Evolutionary conservation across 2,113 vertebrate species (phyloP).

Genomic region (Chloropsis hardwickii): DNA sequence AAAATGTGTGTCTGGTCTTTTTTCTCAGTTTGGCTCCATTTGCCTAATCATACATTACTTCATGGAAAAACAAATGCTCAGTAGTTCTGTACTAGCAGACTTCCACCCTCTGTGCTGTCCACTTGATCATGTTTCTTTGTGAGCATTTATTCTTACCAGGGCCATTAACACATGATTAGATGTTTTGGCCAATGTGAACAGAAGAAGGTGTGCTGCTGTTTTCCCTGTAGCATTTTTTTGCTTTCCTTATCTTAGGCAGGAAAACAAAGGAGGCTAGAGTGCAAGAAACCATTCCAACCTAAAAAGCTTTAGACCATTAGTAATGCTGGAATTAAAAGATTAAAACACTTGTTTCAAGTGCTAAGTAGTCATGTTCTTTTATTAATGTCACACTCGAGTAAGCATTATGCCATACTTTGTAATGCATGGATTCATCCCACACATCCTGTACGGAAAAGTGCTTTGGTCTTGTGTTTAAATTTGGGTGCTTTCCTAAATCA

Average conservation of each 20-base stretch:
- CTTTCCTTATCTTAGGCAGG: not conserved
- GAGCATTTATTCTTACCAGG: not conserved
- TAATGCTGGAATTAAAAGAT: conserved; percentile 21
- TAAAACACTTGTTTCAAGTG: conserved; percentile 2
- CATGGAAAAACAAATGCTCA: not conserved
- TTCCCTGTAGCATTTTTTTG: not conserved
- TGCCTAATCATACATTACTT: not conserved
- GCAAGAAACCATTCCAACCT: not conserved
- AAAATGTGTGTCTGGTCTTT: not conserved
- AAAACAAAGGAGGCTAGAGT: not conserved
- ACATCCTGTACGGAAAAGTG: not conserved
- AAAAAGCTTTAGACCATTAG: not conserved
- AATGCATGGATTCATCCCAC: not conserved
- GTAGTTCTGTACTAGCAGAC: not conserved
- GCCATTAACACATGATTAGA: not conserved
- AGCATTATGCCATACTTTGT: not conserved
- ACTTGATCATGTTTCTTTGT: not conserved
- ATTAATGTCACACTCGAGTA: not conserved
- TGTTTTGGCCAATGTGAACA: not conserved
- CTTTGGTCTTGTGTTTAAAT: not conserved
- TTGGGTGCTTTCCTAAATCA: not conserved
- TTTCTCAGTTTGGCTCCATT: not conserved
- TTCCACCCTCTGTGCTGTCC: not conserved
- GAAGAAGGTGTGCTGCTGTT: not conserved
- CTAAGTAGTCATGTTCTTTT: conserved; percentile 4